These are phyloP conservation scores for Brachionus manjavacas DNA, from an alignment of 1,140 invertebrate species.

Conservation along the genomic window DNA sequence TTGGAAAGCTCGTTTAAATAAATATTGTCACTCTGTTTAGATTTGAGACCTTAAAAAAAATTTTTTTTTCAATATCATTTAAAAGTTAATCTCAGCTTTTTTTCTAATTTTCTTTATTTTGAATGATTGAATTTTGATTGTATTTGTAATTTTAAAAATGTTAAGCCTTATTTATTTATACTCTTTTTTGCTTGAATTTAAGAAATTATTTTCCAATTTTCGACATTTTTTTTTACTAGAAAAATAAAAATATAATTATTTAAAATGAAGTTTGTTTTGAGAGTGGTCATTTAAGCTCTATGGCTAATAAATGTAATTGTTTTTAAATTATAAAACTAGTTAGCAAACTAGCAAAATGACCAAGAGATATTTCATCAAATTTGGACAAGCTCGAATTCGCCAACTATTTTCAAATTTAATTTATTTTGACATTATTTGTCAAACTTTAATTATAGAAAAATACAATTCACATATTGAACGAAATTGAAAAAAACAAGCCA, in stretches of 20 bases:
- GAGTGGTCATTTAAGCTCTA: background rate
- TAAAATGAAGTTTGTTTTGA: background rate
- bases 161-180: background rate
- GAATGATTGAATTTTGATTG: background rate
- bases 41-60: background rate
- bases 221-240: background rate
- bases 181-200: background rate
- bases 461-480: background rate
- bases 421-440: slow-evolving; percentile 1
- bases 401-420: background rate
- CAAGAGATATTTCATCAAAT: background rate
- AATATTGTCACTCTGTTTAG: background rate
- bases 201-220: background rate
- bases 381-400: background rate
- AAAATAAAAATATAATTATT: background rate
- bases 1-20: background rate
- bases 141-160: background rate
- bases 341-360: background rate
- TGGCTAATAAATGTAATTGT: slow-evolving; percentile 8
- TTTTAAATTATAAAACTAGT: slow-evolving; percentile 13
- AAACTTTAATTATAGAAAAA: background rate
- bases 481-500: background rate
- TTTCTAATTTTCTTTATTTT: too few relatives aligned
- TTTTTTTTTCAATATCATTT: background rate
- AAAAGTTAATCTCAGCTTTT: background rate